A percentile compares a stretch with the other conserved stretches of the same genome.
phyloP scores from a whole-genome alignment of 2,888 invertebrate species.

The Embidobia sp. region DNA sequence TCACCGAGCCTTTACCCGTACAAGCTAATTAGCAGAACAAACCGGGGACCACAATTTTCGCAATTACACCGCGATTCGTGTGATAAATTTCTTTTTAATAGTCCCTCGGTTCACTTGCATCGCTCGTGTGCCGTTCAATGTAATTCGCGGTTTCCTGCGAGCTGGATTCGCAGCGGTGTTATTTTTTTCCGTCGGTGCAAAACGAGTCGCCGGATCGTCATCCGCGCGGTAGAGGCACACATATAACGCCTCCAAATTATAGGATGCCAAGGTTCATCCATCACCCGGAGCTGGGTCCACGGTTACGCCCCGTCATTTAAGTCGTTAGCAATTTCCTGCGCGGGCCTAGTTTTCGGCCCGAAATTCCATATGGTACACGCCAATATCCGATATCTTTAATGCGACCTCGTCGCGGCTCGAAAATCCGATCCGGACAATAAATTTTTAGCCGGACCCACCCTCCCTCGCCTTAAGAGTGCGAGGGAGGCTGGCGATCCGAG shows the following conservation, averaged over 20 bases:
- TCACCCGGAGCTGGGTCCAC: conserved; percentile 74
- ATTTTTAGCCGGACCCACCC: conserved; percentile 54
- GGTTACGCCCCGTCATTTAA: conserved; percentile 80
- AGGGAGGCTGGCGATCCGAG: no score
- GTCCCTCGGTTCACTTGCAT: conserved; percentile 14
- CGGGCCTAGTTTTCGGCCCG: conserved; percentile 78
- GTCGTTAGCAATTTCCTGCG: conserved; percentile 82
- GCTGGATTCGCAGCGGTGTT: conserved; percentile 23
- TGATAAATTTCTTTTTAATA: conserved; percentile 54
- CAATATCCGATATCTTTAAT: conserved; percentile 75
- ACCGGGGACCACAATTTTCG: not conserved
- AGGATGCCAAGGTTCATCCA: conserved; percentile 79
- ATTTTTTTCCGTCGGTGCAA: conserved; percentile 42
- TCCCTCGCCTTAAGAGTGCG: not conserved
- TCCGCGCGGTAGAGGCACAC: conserved; percentile 76
- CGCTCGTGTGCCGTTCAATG: conserved; percentile 44
- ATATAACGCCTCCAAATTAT: conserved; percentile 81
- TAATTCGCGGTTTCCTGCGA: conserved; percentile 52
- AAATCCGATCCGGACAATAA: conserved; percentile 70
- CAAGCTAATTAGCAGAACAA: conserved; percentile 69
- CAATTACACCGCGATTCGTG: no score
- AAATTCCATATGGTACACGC: conserved; percentile 80
- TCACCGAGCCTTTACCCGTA: conserved; percentile 67
- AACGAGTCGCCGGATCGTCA: conserved; percentile 64
- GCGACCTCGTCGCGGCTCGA: conserved; percentile 65